Evolutionary conservation across 92 coral and sea anemone species (phyloP), one percentile per base, ranked within the genome.

Genomic region (Porites evermanni): DNA sequence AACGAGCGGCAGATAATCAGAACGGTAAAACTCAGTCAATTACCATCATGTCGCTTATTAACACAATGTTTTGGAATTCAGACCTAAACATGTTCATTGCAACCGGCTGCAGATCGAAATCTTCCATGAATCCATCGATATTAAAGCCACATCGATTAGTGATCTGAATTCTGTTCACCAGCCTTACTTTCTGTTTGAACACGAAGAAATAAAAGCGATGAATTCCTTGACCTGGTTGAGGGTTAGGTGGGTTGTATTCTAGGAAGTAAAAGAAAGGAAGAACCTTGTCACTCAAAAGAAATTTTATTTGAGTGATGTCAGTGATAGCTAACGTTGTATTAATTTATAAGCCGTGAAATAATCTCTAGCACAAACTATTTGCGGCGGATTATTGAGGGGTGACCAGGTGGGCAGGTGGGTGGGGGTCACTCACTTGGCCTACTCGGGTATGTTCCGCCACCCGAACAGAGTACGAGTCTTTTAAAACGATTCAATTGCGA

Each of bases 161-260:
- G 32, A 79, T 82, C 26, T 73, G 65, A 16, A 75, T 51, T 50
- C 63, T 70, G 56, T 71, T 67, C 64, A 50, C 68, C 14, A 77
- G 81, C 69, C 68, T 70, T 10, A 12, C 67, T 12, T 65, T 18
- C 53, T 90, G 94, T 29, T 89, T 76, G 80, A 90, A 93, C 51
- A 84, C 90, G 66, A 77, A 86, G n/a, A 77, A 17, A 63, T 90
- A 87, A 68, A 87, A 93, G 24, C 94, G 91, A 66, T 93, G 94
- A 51, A 79, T 69, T 38, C 88, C 87, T 65, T 88, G 67, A 20
- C 94, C 96, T 20, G 78, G 50, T n/a, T 92, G 96, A 56, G 96
- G 96, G 7, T 77, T 72, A 64, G 96, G 96, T 66, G 93, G 90
- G 12, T 87, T 88, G 90, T 93, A 93, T 38, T 70, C 96, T 93